Evolutionary conservation across 2,888 invertebrate species (phyloP), one percentile per base, ranked within the genome.

Genomic region (Shargacucullia verbasci): DNA sequence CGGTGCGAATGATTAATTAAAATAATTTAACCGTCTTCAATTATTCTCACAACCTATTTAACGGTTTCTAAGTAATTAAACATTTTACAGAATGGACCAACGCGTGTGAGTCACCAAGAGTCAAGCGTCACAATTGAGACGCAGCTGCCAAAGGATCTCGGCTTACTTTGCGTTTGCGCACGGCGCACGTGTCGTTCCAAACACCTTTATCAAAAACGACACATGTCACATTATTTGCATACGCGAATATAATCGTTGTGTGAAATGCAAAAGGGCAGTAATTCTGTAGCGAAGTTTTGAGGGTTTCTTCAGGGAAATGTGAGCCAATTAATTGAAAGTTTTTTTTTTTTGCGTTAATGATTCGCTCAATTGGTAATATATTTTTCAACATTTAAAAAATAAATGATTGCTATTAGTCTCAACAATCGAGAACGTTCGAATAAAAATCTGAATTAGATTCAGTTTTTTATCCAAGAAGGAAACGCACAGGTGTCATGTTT

Each of bases 71-170:
- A 63, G 43, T 50, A 52, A 56, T 70, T 61, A 66, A 44, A 29
- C 37, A 29, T 29, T 45, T 61, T 71, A 39, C 40, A 63, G 75
- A 75, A 63, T 75, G 45, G 61, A 37, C 70, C 79, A 62, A 57
- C 57, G 53, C 62, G 60, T 61, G 71, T 91, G 91, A 92, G 78
- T 92, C 91, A 92, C 81, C 56, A 69, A 57, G 43, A 57, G 53
- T 41, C 70, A 65, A 66, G 77, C 88, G 90, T 88, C 89, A 87
- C 85, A 84, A 82, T 84, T 82, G 79, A 78, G 76, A 45, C 74
- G 85, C 92, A 92, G 93, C 91, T 93, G 93, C 93, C 92, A 93
- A 91, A 88, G 92, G 91, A 88, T 91, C 92, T 93, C 92, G 81
- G 80, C 82, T 93, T 92, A 91, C 92, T 87, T 88, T 89, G 90